These are phyloP conservation scores for Hipparchia semele DNA, from an alignment of 2,888 invertebrate species.

Conservation along the genomic window DNA sequence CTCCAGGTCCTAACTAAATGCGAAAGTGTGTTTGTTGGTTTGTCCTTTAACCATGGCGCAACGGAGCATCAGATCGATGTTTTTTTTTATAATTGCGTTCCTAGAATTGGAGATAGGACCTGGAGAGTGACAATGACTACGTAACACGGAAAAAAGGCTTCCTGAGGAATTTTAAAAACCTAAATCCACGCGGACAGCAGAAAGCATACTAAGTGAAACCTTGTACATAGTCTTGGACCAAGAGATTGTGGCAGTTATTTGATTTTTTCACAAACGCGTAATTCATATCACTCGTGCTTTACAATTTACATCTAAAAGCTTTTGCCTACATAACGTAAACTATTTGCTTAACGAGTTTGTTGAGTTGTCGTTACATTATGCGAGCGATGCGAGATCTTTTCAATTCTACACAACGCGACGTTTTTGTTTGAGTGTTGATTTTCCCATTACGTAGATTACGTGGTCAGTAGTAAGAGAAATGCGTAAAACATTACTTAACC, in stretches of 20 bases:
- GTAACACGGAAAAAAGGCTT: too few relatives aligned
- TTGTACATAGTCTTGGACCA: background rate
- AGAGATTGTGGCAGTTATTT: constrained; percentile 1
- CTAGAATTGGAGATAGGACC: too few relatives aligned
- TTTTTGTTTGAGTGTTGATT: constrained; percentile 24
- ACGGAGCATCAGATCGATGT: too few relatives aligned
- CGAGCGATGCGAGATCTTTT: constrained; percentile 27
- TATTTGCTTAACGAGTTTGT: constrained; percentile 38
- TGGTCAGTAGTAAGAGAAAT: constrained; percentile 17
- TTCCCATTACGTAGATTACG: constrained; percentile 15
- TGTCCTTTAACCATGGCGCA: too few relatives aligned
- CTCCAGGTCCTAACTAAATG: too few relatives aligned
- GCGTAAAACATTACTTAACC: background rate
- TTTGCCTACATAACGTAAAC: constrained; percentile 37
- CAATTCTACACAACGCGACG: constrained; percentile 17
- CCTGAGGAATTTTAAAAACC: too few relatives aligned
- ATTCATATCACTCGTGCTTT: constrained; percentile 31
- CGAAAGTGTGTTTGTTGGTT: too few relatives aligned
- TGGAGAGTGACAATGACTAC: too few relatives aligned
- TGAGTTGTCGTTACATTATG: constrained; percentile 30
- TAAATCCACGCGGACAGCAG: background rate
- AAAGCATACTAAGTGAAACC: background rate
- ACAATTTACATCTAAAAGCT: constrained; percentile 33
- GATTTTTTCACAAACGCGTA: constrained; percentile 32
- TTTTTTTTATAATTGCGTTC: too few relatives aligned